Base-by-base conservation (phyloP, 2,113 vertebrate species). In the Ailuropoda melanoleuca region DNA sequence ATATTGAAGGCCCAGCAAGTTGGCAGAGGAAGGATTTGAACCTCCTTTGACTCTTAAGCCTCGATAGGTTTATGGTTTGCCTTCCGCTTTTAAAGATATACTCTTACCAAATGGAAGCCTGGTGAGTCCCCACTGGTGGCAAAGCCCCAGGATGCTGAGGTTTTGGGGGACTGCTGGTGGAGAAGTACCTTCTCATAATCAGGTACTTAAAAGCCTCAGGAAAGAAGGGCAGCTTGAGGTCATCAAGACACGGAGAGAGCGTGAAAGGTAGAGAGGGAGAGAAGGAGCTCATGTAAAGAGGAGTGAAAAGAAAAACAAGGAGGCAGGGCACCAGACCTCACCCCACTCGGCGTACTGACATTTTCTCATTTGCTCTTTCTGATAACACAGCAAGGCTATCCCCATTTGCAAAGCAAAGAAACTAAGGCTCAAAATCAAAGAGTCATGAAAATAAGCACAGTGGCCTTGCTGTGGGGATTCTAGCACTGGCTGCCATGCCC, bases 201-300 rank as follows among this genome's bases (percentile, higher is more conserved):
- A 1, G 8, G 43, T 29, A 29, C 53, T 55, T n/a, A 3, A 26
- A 82, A 24, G 14, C 3, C 6, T 23, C 13, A 14, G 37, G 31
- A 29, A 77, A 24, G 7, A 34, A 29, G 9, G n/a, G 2, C 37
- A 7, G 26, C 56, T 74, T 53, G 31, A 37, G 1, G 4, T 55
- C 31, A 2, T 26, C 24, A 70, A 31, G 18, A 26, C 1, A 60
- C 31, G 1, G 29, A 46, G 21, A 84, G 43, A 85, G 17, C 29
- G 1, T 18, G 24, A 18, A 4, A 43, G 64, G 1, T 4, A 1
- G 4, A 46, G 34, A 39, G 37, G 8, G 18, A 43, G 0, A 29
- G 37, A 56, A n/a, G 2, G 34, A 19, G 37, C 19, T 39, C 68
- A 11, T 0, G 12, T 4, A 23, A 9, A 88, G 18, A 26, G 15